A percentile compares a stretch with the other conserved stretches of the same genome.
These are phyloP conservation scores for Mormoops blainvillei DNA, from an alignment of 2,113 vertebrate genomes.

Conservation along the genomic window DNA sequence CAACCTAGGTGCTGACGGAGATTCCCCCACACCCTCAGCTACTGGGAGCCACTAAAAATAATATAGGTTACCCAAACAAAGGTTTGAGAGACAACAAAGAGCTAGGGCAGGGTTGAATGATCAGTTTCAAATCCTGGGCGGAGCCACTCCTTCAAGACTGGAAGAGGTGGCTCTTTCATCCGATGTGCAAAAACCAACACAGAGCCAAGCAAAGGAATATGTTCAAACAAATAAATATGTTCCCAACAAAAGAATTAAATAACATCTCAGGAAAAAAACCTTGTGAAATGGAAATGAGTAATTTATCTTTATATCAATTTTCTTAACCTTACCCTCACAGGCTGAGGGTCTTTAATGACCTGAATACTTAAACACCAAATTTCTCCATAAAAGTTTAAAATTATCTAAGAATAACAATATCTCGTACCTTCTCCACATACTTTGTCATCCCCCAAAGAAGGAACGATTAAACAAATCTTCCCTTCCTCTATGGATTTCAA, in stretches of 20 bases:
- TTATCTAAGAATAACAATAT: not conserved
- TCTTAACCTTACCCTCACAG: not conserved
- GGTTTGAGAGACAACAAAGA: not conserved
- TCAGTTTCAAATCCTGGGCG: not conserved
- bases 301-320: constrained; percentile 10
- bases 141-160: not conserved
- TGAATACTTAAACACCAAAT: not conserved
- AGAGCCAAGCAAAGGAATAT: not conserved
- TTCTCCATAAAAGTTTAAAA: not conserved
- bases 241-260: not conserved
- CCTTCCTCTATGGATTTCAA: not conserved
- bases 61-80: not conserved
- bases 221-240: not conserved
- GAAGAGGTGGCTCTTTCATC: not conserved
- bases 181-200: not conserved
- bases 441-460: not conserved
- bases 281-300: not conserved
- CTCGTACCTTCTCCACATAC: not conserved
- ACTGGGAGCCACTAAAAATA: not conserved
- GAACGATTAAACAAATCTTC: not conserved
- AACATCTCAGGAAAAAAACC: not conserved
- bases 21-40: too few species aligned
- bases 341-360: not conserved
- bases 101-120: not conserved
- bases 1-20: too few species aligned